These are phyloP conservation scores for Seira ritae DNA, from an alignment of 2,888 invertebrate genomes.

Conservation along the genomic window DNA sequence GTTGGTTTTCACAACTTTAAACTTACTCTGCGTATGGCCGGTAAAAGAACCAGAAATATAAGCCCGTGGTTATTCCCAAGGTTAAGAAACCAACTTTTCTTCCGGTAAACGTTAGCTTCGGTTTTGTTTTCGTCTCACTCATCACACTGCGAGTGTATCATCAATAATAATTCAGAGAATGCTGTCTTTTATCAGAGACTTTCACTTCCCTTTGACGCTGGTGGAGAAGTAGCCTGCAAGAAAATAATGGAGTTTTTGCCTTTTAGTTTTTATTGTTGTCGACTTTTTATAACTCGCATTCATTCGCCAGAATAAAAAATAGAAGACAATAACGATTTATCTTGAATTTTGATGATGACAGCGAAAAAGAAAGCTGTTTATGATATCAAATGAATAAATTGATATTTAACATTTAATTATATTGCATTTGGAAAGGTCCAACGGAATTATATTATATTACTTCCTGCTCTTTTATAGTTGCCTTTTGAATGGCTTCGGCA, in stretches of 20 bases:
- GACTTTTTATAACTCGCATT: too few species aligned
- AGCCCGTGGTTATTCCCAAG: not conserved
- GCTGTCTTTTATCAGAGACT: too few species aligned
- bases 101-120: not conserved
- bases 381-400: too few species aligned
- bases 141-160: not conserved
- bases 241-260: too few species aligned
- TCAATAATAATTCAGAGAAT: not conserved
- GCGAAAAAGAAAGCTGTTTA: too few species aligned
- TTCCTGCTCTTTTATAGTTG: not conserved
- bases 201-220: not conserved
- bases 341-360: too few species aligned
- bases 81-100: slow-evolving; percentile 1
- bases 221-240: too few species aligned
- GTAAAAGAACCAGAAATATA: slow-evolving; percentile 11
- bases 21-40: slow-evolving; percentile 11
- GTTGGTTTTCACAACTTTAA: not conserved
- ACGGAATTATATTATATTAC: not conserved
- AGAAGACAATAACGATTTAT: too few species aligned
- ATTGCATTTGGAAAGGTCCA: too few species aligned
- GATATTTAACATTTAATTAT: too few species aligned
- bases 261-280: too few species aligned
- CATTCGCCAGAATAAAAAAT: too few species aligned
- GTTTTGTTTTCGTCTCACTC: not conserved
- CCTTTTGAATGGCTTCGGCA: not conserved